Percentiles rank a stretch among this genome's conserved stretches.
phyloP scores from a whole-genome alignment of 2,888 invertebrate genomes.

The Trichogramma evanescens region DNA sequence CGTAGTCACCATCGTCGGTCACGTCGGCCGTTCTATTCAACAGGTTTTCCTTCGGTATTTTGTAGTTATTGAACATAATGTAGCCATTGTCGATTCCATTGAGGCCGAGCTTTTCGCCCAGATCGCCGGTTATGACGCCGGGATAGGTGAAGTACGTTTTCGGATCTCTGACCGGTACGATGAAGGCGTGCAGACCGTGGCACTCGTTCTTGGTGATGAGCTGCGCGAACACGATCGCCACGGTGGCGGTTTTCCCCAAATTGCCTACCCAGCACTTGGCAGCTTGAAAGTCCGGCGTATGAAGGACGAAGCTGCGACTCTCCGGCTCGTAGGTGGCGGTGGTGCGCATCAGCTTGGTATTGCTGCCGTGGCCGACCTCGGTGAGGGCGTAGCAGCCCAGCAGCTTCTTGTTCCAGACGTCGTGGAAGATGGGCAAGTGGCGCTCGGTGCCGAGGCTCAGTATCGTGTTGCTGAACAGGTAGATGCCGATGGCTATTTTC shows the following conservation, averaged over 20 bases:
- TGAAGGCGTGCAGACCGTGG: slow-evolving; percentile 84
- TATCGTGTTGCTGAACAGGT: slow-evolving; percentile 67
- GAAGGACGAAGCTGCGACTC: slow-evolving; percentile 65
- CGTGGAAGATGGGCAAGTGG: slow-evolving; percentile 62
- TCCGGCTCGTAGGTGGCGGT: slow-evolving; percentile 72
- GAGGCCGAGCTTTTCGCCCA: slow-evolving; percentile 87
- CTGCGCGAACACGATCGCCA: slow-evolving; percentile 84
- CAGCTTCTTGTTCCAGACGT: slow-evolving; percentile 64
- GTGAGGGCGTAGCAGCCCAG: slow-evolving; percentile 77
- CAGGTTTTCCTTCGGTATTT: slow-evolving; percentile 77
- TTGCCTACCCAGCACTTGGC: slow-evolving; percentile 82
- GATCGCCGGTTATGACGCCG: slow-evolving; percentile 82
- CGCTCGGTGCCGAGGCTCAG: slow-evolving; percentile 70
- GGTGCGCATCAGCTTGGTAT: slow-evolving; percentile 80
- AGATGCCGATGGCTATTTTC: slow-evolving; percentile 70
- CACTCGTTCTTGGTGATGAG: slow-evolving; percentile 68
- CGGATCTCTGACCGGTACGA: slow-evolving; percentile 78
- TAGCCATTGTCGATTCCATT: slow-evolving; percentile 94
- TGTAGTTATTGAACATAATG: slow-evolving; percentile 78
- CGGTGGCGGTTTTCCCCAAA: slow-evolving; percentile 74
- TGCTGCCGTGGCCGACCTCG: slow-evolving; percentile 86
- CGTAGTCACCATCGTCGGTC: slow-evolving; percentile 77
- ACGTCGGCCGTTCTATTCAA: slow-evolving; percentile 87
- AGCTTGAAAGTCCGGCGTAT: slow-evolving; percentile 71
- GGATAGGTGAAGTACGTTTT: slow-evolving; percentile 70